Conservation (phyloP, 2,797 vertebrate genomes). For the Crenuchus spilurus region DNA sequence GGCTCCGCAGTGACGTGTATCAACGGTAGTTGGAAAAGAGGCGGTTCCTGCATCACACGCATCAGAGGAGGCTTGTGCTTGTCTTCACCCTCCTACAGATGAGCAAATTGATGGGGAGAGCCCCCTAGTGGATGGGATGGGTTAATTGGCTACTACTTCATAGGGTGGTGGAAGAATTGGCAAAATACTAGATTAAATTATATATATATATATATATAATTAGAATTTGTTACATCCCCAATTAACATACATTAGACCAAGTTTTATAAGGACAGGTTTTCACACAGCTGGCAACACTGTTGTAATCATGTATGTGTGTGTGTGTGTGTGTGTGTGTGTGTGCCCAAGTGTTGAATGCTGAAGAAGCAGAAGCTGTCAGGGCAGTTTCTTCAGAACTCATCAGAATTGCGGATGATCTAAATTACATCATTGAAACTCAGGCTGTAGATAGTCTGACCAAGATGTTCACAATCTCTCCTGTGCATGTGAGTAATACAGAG, state of each 20-base stretch:
- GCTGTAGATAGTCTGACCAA: conserved; percentile 65
- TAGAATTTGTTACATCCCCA: neutral
- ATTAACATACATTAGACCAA: neutral
- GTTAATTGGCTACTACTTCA: too few relatives aligned
- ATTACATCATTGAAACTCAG: conserved; percentile 55
- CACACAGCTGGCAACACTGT: neutral
- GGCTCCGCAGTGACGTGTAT: too few relatives aligned
- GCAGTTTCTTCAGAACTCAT: conserved; percentile 64
- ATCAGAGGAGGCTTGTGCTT: too few relatives aligned
- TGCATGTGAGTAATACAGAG: conserved; percentile 56
- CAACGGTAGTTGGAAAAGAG: too few relatives aligned
- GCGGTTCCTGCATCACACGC: too few relatives aligned
- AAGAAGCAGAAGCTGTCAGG: conserved; percentile 46
- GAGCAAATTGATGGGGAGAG: too few relatives aligned
- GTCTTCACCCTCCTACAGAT: too few relatives aligned
- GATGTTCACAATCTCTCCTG: conserved; percentile 37
- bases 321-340: conserved; percentile 1
- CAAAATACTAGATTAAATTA: too few relatives aligned
- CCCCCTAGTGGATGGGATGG: too few relatives aligned
- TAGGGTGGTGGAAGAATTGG: too few relatives aligned
- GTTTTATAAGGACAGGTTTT: neutral
- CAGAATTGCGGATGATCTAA: conserved; percentile 69
- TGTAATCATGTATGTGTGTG: neutral
- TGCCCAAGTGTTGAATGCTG: conserved; percentile 57
- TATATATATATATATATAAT: neutral